These are phyloP conservation scores for Habroteleia sp. DNA, from an alignment of 2,888 invertebrate genomes.

Conservation along the genomic window DNA sequence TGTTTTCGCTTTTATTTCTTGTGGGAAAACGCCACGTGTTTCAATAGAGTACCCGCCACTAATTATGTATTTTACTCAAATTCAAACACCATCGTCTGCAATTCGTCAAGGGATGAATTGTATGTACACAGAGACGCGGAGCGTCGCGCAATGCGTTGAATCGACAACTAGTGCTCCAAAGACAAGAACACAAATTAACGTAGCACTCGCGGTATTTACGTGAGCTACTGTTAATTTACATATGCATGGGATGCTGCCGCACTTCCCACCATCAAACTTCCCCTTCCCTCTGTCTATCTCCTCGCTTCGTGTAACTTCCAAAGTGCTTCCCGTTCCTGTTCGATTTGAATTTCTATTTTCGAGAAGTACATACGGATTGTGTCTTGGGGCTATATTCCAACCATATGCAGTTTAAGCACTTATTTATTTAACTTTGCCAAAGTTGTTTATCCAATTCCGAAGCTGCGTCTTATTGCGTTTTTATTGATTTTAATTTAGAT, in stretches of 20 bases:
- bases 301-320: constrained; percentile 28
- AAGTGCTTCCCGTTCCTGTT: constrained; percentile 42
- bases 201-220: constrained; percentile 64
- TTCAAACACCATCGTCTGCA: constrained; percentile 61
- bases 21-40: constrained; percentile 49
- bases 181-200: constrained; percentile 65
- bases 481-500: too few species aligned
- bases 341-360: constrained; percentile 61
- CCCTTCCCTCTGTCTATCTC: constrained; percentile 7
- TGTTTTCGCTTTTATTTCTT: constrained; percentile 54
- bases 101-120: constrained; percentile 62
- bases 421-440: constrained; percentile 35
- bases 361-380: constrained; percentile 33
- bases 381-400: constrained; percentile 3
- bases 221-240: constrained; percentile 64
- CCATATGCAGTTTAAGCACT: constrained; percentile 18
- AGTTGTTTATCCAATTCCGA: constrained; percentile 1
- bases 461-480: background rate
- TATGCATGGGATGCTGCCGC: constrained; percentile 63
- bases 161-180: constrained; percentile 63
- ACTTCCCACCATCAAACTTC: constrained; percentile 42
- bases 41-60: constrained; percentile 49
- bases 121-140: constrained; percentile 54
- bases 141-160: constrained; percentile 60
- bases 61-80: constrained; percentile 61